A percentile compares a stretch with the other conserved stretches of the same genome.
Conservation (phyloP, 2,888 invertebrate genomes). For the Carcina quercana region DNA sequence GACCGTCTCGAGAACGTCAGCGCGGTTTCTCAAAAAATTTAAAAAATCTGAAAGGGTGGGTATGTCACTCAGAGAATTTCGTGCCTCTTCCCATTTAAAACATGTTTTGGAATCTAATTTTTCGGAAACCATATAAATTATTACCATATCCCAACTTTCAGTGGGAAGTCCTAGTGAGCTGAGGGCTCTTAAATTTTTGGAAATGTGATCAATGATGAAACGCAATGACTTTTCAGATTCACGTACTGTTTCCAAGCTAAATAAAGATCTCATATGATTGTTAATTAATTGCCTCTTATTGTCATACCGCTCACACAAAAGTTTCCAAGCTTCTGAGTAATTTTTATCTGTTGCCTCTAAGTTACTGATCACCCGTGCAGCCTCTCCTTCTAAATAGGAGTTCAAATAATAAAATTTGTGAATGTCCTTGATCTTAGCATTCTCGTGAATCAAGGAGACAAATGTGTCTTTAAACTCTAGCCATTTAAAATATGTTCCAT, state of each 20-base stretch:
- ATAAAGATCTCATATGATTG: constrained; percentile 13
- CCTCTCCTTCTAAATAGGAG: constrained; percentile 11
- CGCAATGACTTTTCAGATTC: constrained; percentile 10
- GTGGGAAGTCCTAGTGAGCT: constrained; percentile 11
- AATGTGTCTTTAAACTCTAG: constrained; percentile 11
- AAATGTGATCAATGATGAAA: constrained; percentile 10
- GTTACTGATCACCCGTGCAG: constrained; percentile 9
- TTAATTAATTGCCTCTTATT: constrained; percentile 13
- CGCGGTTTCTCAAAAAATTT: too few species aligned
- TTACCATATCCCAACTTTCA: constrained; percentile 12
- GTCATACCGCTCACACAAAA: constrained; percentile 12
- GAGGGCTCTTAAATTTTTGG: constrained; percentile 11
- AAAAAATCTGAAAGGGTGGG: too few species aligned
- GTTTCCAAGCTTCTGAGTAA: constrained; percentile 10
- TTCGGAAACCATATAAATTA: constrained; percentile 13
- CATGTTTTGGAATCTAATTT: constrained; percentile 10
- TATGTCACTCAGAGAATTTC: too few species aligned
- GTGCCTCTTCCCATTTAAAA: constrained; percentile 15
- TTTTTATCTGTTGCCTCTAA: constrained; percentile 8
- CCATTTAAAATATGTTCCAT: constrained; percentile 8
- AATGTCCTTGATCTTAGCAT: constrained; percentile 6
- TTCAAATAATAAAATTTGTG: constrained; percentile 1
- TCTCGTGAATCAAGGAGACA: constrained; percentile 12
- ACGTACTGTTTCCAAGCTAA: constrained; percentile 7
- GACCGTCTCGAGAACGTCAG: too few species aligned